These are phyloP conservation scores for Epirrhoe alternata DNA, from an alignment of 2,888 invertebrate species.

Conservation along the genomic window DNA sequence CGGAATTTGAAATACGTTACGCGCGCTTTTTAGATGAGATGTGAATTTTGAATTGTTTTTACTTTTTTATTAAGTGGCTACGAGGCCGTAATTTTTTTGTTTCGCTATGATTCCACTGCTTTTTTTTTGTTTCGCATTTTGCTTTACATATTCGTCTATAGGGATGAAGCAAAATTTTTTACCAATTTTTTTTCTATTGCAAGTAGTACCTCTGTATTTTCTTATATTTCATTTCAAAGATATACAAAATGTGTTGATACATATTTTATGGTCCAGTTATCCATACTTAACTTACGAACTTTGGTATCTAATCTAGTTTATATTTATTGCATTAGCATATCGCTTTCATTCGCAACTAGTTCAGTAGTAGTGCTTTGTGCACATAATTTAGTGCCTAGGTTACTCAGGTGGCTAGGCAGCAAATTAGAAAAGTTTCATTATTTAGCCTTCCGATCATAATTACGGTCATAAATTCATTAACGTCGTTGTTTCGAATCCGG, in stretches of 20 bases:
- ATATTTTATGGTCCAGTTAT: not conserved
- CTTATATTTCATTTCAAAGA: too few relatives aligned
- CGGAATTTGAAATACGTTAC: constrained; percentile 51
- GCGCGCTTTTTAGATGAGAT: constrained; percentile 17
- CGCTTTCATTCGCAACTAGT: constrained; percentile 34
- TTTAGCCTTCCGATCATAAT: too few relatives aligned
- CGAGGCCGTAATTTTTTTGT: not conserved
- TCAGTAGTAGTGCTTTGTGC: constrained; percentile 13
- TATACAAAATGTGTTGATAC: not conserved
- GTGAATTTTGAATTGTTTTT: not conserved
- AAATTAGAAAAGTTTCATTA: not conserved
- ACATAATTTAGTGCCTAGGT: constrained; percentile 27
- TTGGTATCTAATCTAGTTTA: not conserved
- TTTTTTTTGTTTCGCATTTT: not conserved
- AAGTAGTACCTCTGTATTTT: too few relatives aligned
- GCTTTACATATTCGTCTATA: not conserved
- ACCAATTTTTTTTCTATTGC: too few relatives aligned
- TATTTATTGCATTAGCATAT: not conserved
- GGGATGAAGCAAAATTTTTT: too few relatives aligned
- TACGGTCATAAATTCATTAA: too few relatives aligned
- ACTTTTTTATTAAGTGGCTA: not conserved
- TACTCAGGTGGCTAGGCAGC: constrained; percentile 6
- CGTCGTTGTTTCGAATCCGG: too few relatives aligned
- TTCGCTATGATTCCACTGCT: too few relatives aligned
- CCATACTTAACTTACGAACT: not conserved